Evolutionary conservation across 2,797 vertebrate species (phyloP), one percentile per base, ranked within the genome.

Genomic region (Myripristis jacobus): DNA sequence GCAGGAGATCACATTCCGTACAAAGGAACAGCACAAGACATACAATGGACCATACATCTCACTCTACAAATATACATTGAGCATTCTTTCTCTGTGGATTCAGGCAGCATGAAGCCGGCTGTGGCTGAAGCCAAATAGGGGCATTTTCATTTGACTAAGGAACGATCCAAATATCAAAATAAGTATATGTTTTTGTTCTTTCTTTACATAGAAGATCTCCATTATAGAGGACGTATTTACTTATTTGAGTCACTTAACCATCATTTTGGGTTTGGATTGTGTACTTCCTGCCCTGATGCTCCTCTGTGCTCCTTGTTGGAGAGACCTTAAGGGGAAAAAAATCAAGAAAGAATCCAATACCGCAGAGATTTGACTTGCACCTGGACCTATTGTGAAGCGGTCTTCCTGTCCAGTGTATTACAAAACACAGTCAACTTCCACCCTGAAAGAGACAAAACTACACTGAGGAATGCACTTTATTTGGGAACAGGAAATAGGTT

Each of bases 381-480:
- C 63, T 83, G 73, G 66, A 36, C 55, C 79, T 75, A 67, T 61
- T 82, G 72, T 80, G 59, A 82, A 74, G 70, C 57, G 34, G n/a
- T 48, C 66, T 79, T 81, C 67, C 66, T 80, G 50, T 54, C 24
- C 41, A 57, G 24, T 55, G 3, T 52, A 1, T 38, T 60, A 54
- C 44, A 71, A 78, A 78, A 77, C 64, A 75, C 41, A 53, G 24
- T n/a, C 34, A 38, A 48, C 68, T 64, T 82, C 54, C 58, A 71
- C 62, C 21, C 29, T 53, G 47, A 38, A 2, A 8, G 52, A 74
- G 44, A 60, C 53, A 44, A 47, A 47, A 54, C 44, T 54, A 19
- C 63, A 55, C 21, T 41, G 22, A 41, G 66, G 73, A 73, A 70
- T 57, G 61, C 36, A 41, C 10, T n/a, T 0, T 41, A 0, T 22